Evolutionary conservation across 2,797 vertebrate genomes (phyloP).

Genomic region (Sebastes kiyomatsui): DNA sequence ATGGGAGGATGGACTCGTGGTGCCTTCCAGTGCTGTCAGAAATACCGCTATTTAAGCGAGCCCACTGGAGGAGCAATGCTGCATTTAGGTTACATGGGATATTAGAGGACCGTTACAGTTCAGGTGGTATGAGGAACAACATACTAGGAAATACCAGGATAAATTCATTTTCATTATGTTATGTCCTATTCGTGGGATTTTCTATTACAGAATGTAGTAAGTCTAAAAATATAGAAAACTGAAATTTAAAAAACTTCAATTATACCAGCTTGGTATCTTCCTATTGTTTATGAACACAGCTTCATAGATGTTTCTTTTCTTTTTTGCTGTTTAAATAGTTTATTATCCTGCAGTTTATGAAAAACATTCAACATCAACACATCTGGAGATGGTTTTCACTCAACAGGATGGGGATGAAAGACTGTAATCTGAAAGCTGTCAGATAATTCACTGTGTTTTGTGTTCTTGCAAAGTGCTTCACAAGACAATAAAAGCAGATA

Average conservation of each 20-base stretch:
- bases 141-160: background rate
- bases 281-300: background rate
- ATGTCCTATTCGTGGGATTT: background rate
- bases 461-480: too few relatives aligned
- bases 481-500: too few relatives aligned
- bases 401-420: too few relatives aligned
- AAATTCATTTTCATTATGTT: background rate
- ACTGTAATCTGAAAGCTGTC: too few relatives aligned
- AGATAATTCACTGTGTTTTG: too few relatives aligned
- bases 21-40: conserved; percentile 62
- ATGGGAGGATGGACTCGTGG: conserved; percentile 48
- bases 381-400: too few relatives aligned
- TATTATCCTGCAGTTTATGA: too few relatives aligned
- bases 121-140: background rate
- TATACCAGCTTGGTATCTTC: background rate
- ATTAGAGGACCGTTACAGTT: background rate
- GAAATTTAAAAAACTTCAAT: background rate
- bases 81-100: conserved; percentile 12
- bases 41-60: conserved; percentile 21
- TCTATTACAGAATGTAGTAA: background rate
- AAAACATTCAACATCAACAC: too few relatives aligned
- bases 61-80: background rate
- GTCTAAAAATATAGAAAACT: background rate
- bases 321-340: too few relatives aligned
- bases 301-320: too few relatives aligned